Conservation (phyloP, 2,113 vertebrate species). For the Salminus brasiliensis region DNA sequence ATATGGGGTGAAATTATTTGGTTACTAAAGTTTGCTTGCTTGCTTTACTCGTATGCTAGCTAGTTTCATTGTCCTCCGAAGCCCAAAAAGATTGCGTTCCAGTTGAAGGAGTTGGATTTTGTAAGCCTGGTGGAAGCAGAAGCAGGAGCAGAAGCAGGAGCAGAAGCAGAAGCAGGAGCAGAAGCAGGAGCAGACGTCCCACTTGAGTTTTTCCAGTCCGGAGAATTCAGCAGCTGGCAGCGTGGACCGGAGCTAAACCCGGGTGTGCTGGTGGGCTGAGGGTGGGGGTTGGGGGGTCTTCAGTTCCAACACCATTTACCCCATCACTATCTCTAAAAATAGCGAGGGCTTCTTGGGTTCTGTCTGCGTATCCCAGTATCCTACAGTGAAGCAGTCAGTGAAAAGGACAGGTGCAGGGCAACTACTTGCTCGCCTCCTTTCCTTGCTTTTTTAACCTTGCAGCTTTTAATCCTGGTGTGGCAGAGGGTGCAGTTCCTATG, state of each 20-base stretch:
- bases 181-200: slow-evolving; percentile 53
- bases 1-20: slow-evolving; percentile 72
- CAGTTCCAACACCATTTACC: slow-evolving; percentile 79
- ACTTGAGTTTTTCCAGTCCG: slow-evolving; percentile 46
- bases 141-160: slow-evolving; percentile 52
- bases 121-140: slow-evolving; percentile 49
- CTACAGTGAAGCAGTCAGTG: slow-evolving; percentile 48
- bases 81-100: slow-evolving; percentile 53
- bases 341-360: slow-evolving; percentile 61
- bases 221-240: slow-evolving; percentile 58
- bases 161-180: slow-evolving; percentile 52
- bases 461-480: slow-evolving; percentile 61
- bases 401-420: slow-evolving; percentile 44
- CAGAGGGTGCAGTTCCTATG: no score
- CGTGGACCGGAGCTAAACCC: slow-evolving; percentile 59
- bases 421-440: slow-evolving; percentile 27
- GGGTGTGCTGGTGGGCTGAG: slow-evolving; percentile 62
- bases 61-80: slow-evolving; percentile 69
- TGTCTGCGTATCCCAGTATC: slow-evolving; percentile 51
- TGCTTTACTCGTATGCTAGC: slow-evolving; percentile 64
- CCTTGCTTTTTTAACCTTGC: slow-evolving; percentile 30
- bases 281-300: slow-evolving; percentile 69
- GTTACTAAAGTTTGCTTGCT: slow-evolving; percentile 72
- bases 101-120: slow-evolving; percentile 27
- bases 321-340: slow-evolving; percentile 81